phyloP scores from a whole-genome alignment of 2,113 vertebrate species.

The Phycodurus eques region DNA sequence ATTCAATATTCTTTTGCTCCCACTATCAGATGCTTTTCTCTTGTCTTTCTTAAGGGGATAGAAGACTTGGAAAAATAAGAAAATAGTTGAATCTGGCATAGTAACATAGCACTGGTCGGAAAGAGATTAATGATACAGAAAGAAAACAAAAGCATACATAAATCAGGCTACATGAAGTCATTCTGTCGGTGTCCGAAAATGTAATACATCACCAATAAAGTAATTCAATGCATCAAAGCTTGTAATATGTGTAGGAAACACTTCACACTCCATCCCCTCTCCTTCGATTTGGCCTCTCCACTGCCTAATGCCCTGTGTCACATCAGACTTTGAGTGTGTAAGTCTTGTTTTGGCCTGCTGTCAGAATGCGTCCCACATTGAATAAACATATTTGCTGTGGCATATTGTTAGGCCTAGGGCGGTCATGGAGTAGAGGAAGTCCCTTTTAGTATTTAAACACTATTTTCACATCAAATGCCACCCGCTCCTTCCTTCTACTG shows the following conservation, averaged over 20 bases:
- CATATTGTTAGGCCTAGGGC: conserved; percentile 62
- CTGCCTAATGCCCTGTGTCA: conserved; percentile 61
- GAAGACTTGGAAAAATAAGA: not conserved
- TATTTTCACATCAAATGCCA: conserved; percentile 60
- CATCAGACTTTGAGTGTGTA: conserved; percentile 55
- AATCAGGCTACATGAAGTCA: conserved; percentile 13
- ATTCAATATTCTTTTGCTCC: not conserved
- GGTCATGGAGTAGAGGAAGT: conserved; percentile 56
- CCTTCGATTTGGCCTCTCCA: conserved; percentile 39
- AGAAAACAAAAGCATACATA: conserved; percentile 7
- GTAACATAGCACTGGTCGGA: conserved; percentile 20
- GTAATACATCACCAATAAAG: conserved; percentile 26
- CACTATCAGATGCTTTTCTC: not conserved
- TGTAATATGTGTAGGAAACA: conserved; percentile 33
- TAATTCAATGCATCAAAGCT: conserved; percentile 25
- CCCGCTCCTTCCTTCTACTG: conserved; percentile 3
- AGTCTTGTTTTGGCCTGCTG: conserved; percentile 69
- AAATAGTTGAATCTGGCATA: conserved; percentile 24
- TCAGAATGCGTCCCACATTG: conserved; percentile 64
- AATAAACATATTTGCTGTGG: conserved; percentile 65
- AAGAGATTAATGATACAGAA: not conserved
- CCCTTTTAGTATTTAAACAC: conserved; percentile 65
- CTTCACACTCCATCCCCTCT: conserved; percentile 29
- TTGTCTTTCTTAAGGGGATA: not conserved
- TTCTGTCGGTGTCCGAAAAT: conserved; percentile 24